These are phyloP conservation scores for Leptopilina clavipes DNA, from an alignment of 1,140 invertebrate species.

Conservation along the genomic window DNA sequence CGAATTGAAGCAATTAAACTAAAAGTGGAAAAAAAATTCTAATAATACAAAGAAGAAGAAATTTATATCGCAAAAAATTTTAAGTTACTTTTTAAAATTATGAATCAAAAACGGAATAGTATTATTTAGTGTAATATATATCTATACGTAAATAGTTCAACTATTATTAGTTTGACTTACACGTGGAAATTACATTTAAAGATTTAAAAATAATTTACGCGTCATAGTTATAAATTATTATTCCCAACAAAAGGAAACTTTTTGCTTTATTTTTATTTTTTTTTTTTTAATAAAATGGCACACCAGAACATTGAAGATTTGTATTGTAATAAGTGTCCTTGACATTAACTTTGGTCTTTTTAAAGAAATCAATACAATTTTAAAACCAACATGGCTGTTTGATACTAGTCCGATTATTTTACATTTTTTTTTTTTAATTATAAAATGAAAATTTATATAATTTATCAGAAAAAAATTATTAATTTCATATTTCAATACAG, in stretches of 20 bases:
- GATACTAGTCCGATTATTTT: not conserved
- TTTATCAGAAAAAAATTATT: too few relatives aligned
- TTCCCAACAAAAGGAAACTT: not conserved
- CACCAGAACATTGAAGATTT: not conserved
- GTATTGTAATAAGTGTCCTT: not conserved
- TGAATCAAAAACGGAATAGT: too few relatives aligned
- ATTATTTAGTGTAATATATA: not conserved
- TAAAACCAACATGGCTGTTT: not conserved
- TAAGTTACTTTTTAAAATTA: too few relatives aligned
- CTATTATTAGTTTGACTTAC: not conserved
- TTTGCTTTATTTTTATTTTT: too few relatives aligned
- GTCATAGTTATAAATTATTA: not conserved
- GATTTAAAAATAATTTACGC: not conserved
- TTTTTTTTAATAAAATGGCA: not conserved
- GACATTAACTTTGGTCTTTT: constrained; percentile 14
- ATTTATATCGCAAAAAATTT: too few relatives aligned
- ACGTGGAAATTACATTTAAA: not conserved
- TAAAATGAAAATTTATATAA: not conserved
- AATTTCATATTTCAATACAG: too few relatives aligned
- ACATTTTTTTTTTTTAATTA: not conserved
- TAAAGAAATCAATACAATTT: not conserved
- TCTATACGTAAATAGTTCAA: not conserved
- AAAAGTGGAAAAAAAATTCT: too few relatives aligned
- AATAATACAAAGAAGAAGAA: too few relatives aligned
- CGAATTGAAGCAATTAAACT: too few relatives aligned